phyloP scores from a whole-genome alignment of 1,140 invertebrate genomes.

The Drosophila serrata region DNA sequence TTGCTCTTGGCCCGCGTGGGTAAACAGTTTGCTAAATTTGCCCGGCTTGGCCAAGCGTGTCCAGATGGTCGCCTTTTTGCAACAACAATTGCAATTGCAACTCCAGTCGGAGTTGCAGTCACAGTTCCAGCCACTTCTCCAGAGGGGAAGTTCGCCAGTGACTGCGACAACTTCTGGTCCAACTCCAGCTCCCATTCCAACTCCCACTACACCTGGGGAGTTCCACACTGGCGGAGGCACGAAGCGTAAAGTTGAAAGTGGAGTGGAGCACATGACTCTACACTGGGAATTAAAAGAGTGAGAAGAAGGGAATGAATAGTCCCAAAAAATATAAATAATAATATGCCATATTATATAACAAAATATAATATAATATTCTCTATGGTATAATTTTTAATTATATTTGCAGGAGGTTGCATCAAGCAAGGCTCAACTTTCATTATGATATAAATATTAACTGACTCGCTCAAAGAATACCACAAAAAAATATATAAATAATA shows the following conservation, averaged over 20 bases:
- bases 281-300: neutral
- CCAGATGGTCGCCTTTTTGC: constrained; percentile 52
- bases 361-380: neutral
- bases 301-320: rapidly evolving
- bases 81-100: constrained; percentile 42
- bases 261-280: constrained; percentile 27
- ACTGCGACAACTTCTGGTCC: constrained; percentile 22
- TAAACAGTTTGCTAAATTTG: constrained; percentile 54
- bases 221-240: constrained; percentile 46
- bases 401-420: neutral
- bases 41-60: constrained; percentile 61
- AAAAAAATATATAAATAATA: too few relatives aligned
- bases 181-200: neutral
- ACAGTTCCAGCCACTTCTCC: constrained; percentile 19
- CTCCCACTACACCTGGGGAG: constrained; percentile 24
- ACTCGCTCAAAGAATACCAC: too few relatives aligned
- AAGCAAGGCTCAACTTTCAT: neutral
- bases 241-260: constrained; percentile 73
- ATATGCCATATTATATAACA: neutral
- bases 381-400: neutral
- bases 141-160: constrained; percentile 49
- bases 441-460: too few relatives aligned
- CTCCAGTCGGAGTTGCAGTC: constrained; percentile 9
- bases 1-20: constrained; percentile 57
- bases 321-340: neutral